Evolutionary conservation across 1,140 invertebrate species (phyloP).

Genomic region (Drosophila ercepeae): DNA sequence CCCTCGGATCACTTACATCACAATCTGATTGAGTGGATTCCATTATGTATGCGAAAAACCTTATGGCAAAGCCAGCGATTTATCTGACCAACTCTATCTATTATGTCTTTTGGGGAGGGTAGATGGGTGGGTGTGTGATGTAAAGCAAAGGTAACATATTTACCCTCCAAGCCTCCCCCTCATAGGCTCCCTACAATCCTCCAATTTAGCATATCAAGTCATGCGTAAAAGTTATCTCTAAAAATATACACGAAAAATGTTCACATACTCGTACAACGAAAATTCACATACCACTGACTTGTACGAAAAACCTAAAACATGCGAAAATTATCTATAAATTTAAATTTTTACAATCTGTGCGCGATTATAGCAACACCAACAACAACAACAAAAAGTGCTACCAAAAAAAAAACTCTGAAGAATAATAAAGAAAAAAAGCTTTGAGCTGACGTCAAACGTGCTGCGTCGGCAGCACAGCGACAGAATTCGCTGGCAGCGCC

Average conservation of each 20-base stretch:
- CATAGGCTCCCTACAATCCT: slow-evolving; percentile 14
- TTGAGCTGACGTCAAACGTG: slow-evolving; percentile 75
- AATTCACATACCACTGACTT: slow-evolving; percentile 11
- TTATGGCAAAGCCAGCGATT: slow-evolving; percentile 8
- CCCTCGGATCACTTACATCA: slow-evolving; percentile 43
- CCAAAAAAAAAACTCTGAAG: slow-evolving; percentile 57
- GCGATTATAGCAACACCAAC: slow-evolving; percentile 66
- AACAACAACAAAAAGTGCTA: slow-evolving; percentile 57
- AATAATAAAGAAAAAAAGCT: slow-evolving; percentile 54
- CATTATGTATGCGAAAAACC: slow-evolving; percentile 39
- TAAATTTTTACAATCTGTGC: slow-evolving; percentile 81
- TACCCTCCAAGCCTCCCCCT: slow-evolving; percentile 2
- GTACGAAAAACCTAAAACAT: slow-evolving; percentile 69
- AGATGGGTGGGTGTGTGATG: slow-evolving; percentile 10
- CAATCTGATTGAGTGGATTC: slow-evolving; percentile 32
- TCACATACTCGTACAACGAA: slow-evolving; percentile 18
- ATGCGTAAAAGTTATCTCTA: slow-evolving; percentile 77
- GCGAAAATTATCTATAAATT: slow-evolving; percentile 82
- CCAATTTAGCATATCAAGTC: slow-evolving; percentile 70
- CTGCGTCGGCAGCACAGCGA: slow-evolving; percentile 34
- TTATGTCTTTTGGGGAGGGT: slow-evolving; percentile 25
- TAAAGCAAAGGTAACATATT: slow-evolving; percentile 35
- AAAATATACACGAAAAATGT: slow-evolving; percentile 58
- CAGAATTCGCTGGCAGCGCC: slow-evolving; percentile 53
- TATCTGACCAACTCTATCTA: slow-evolving; percentile 33